phyloP scores from a whole-genome alignment of 2,888 invertebrate genomes.

The Leuctra nigra region DNA sequence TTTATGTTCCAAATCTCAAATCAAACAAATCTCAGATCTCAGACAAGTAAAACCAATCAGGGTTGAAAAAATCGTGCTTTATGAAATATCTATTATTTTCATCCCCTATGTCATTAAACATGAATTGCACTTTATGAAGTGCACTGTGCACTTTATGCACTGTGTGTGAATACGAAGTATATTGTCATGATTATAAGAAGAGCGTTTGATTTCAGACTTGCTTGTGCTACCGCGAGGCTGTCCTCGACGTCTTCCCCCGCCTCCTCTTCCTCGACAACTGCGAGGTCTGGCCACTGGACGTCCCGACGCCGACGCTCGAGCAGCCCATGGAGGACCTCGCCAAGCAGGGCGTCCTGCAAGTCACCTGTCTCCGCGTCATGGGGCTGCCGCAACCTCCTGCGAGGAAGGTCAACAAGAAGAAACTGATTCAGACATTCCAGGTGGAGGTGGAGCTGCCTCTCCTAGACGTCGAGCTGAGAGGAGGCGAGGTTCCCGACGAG shows the following conservation, averaged over 20 bases:
- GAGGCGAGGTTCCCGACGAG: constrained; percentile 42
- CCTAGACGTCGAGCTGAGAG: constrained; percentile 43
- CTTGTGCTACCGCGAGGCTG: constrained; percentile 43
- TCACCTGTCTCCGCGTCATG: constrained; percentile 47
- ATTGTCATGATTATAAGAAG: too few species aligned
- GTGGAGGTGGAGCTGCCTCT: constrained; percentile 49
- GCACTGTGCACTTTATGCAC: too few species aligned
- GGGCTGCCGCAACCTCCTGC: constrained; percentile 47
- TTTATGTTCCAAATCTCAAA: too few species aligned
- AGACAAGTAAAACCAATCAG: too few species aligned
- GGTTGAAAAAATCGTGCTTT: too few species aligned
- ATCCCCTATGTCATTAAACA: too few species aligned
- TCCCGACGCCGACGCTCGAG: constrained; percentile 13
- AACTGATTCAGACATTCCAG: constrained; percentile 41
- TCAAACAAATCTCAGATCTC: too few species aligned
- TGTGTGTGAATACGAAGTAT: background rate
- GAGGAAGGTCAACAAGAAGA: constrained; percentile 41
- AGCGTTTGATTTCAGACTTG: constrained; percentile 44
- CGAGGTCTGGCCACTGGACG: constrained; percentile 40
- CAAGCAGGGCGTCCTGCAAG: constrained; percentile 42
- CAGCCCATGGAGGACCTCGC: constrained; percentile 36
- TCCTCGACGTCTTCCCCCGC: constrained; percentile 40
- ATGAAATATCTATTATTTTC: too few species aligned
- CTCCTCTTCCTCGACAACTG: constrained; percentile 48
- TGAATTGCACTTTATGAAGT: too few species aligned